Percentiles rank a stretch among this genome's conserved stretches.
These are phyloP conservation scores for Drosophila antonietae DNA, from an alignment of 2,888 invertebrate genomes.

Conservation along the genomic window DNA sequence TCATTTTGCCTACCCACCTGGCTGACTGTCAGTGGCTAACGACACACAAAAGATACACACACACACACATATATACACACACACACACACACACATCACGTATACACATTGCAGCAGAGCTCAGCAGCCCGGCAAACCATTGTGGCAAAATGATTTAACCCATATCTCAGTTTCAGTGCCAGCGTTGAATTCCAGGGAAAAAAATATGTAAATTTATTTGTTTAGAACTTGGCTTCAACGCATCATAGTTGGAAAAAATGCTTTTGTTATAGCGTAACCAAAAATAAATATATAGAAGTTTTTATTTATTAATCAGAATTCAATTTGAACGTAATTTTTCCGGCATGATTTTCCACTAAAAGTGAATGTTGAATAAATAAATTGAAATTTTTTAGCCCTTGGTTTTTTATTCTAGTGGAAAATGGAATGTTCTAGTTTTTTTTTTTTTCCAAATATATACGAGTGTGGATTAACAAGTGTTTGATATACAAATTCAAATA, in stretches of 20 bases:
- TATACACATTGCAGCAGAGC: slow-evolving; percentile 50
- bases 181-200: background rate
- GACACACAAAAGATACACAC: slow-evolving; percentile 39
- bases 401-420: background rate
- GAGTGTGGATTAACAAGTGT: background rate
- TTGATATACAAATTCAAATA: background rate
- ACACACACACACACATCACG: slow-evolving; percentile 31
- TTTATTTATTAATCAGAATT: background rate
- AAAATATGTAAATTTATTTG: background rate
- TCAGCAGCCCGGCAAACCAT: slow-evolving; percentile 55
- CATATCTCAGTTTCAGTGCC: slow-evolving; percentile 35
- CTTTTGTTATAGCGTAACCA: background rate
- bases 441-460: background rate
- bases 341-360: background rate
- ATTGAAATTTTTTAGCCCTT: background rate
- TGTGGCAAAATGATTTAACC: slow-evolving; percentile 62
- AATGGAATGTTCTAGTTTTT: background rate
- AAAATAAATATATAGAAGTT: background rate
- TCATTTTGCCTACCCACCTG: slow-evolving; percentile 62
- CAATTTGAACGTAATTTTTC: background rate
- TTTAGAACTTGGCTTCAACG: background rate
- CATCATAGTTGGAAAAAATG: background rate
- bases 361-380: background rate
- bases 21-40: slow-evolving; percentile 49
- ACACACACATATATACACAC: slow-evolving; percentile 13